phyloP scores from a whole-genome alignment of 2,113 vertebrate genomes.

The Oryctolagus cuniculus region mOryCun1.1 NC_091435.1:110167501-110168000 shows the following conservation, averaged over 20 bases:
- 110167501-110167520: no score
- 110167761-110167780: neutral
- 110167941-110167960: constrained; percentile 50
- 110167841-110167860: constrained; percentile 32
- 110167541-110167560: no score
- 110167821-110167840: constrained; percentile 20
- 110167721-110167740: no score
- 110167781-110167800: neutral
- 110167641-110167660: no score
- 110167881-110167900: constrained; percentile 46
- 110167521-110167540: no score
- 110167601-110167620: no score
- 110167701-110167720: no score
- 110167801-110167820: neutral
- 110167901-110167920: constrained; percentile 56
- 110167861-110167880: constrained; percentile 14
- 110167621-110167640: no score
- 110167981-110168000: constrained; percentile 59
- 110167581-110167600: no score
- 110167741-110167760: neutral
- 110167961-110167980: constrained; percentile 32
- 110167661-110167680: no score
- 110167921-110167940: constrained; percentile 52
- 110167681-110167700: no score
- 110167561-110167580: no score